Conservation (phyloP, 2,888 invertebrate genomes). For the Vesta saturnalis region DNA sequence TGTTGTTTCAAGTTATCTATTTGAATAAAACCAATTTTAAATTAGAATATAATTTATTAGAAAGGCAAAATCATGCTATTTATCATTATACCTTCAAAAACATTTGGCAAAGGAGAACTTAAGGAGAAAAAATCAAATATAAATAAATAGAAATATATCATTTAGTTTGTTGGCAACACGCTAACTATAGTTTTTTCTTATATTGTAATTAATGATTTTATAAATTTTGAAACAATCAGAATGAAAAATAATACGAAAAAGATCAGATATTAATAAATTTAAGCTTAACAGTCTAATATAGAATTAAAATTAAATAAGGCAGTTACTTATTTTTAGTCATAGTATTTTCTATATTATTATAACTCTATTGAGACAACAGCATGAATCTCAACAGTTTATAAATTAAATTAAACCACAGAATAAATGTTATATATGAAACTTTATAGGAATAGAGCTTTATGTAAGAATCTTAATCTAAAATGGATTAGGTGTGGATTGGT, state of each 20-base stretch:
- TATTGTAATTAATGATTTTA: conserved; percentile 16
- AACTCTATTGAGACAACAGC: neutral
- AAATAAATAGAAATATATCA: conserved; percentile 11
- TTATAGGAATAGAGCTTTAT: neutral
- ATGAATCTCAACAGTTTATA: neutral
- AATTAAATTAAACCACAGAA: neutral
- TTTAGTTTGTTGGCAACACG: conserved; percentile 14
- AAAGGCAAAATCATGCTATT: conserved; percentile 1
- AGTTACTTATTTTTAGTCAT: conserved; percentile 3
- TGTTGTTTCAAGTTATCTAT: too few species aligned
- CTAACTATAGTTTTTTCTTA: neutral
- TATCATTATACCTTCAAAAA: conserved; percentile 7
- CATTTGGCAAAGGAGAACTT: conserved; percentile 2
- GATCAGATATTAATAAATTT: conserved; percentile 17
- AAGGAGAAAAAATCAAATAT: neutral
- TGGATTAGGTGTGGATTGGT: conserved; percentile 44
- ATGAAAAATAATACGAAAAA: conserved; percentile 15
- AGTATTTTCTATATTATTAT: neutral
- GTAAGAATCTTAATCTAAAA: conserved; percentile 44
- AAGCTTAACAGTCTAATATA: neutral
- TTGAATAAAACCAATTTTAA: neutral
- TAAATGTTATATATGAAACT: neutral
- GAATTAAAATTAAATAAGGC: conserved; percentile 2
- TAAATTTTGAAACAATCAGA: conserved; percentile 23
- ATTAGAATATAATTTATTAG: conserved; percentile 6